Evolutionary conservation across 2,797 vertebrate genomes (phyloP), one percentile per base, ranked within the genome.

Genomic region (Silurus aristotelis): DNA sequence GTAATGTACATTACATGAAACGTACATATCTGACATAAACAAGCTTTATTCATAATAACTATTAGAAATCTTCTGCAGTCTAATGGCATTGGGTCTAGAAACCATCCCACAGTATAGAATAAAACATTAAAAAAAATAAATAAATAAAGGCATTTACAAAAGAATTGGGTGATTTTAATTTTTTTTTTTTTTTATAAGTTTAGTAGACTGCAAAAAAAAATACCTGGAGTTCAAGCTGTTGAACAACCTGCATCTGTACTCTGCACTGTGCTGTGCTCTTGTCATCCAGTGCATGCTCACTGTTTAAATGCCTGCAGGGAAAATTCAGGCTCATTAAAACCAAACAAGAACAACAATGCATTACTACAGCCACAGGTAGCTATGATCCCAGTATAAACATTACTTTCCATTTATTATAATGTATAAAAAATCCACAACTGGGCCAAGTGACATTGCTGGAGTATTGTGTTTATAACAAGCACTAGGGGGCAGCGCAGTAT

Each of bases 191-290:
- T 27, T 17, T 56, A n/a, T 1, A 55, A 13, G 31, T 38, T 60
- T 31, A 55, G 14, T 17, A 19, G 13, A n/a, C 66, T 56, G 70
- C 14, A 43, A 52, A 68, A 75, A 75, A 17, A 12, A 58, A 6
- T 95, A 99, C 98, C 98, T 99, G 98, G 88, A 99, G 93, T 92
- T 99, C 98, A 95, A 99, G 92, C 94, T 99, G 98, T 94, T 99
- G 98, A 91, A 99, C 98, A 91, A 99, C 98, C 93, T 99, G 98
- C 98, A 99, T 99, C 95, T 99, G 98, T 90, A 99, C 98, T 91
- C 98, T 97, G 93, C 98, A 99, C 93, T 99, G 98, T 63, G 98
- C 98, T 85, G 98, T 99, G 90, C 98, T 99, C 95, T 98, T 98
- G 94, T 99, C 98, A 92, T 99, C 98, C 93, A 99, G 95, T 80